Conservation (phyloP, 1,140 invertebrate species). For the Drosophila kepulauana region DNA sequence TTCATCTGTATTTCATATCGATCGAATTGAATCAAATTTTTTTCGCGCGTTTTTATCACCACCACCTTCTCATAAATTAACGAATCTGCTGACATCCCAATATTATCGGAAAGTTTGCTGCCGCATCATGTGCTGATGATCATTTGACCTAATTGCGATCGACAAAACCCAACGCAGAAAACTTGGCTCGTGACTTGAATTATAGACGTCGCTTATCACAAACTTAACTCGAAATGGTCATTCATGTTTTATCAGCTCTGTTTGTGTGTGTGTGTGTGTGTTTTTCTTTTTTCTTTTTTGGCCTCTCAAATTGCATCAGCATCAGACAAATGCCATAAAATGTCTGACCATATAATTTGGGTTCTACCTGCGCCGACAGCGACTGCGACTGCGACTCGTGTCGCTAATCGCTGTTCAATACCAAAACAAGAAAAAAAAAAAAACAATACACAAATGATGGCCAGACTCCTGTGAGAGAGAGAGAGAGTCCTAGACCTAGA, state of each 20-base stretch:
- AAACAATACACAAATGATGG: constrained; percentile 62
- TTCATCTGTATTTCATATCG: too few species aligned
- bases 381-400: constrained; percentile 39
- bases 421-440: too few species aligned
- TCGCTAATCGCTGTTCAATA: constrained; percentile 43
- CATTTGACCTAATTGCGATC: constrained; percentile 13
- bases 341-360: constrained; percentile 2
- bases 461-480: constrained; percentile 35
- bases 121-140: not conserved
- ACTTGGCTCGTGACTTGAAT: constrained; percentile 15
- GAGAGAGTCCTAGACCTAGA: not conserved
- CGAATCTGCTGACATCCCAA: too few species aligned
- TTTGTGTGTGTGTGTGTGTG: not conserved
- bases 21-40: too few species aligned
- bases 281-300: not conserved
- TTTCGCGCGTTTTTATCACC: too few species aligned
- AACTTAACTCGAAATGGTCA: constrained; percentile 5
- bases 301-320: constrained; percentile 41
- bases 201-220: constrained; percentile 12
- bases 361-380: constrained; percentile 44
- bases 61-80: too few species aligned
- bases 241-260: constrained; percentile 21
- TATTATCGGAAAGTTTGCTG: too few species aligned
- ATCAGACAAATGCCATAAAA: constrained; percentile 40
- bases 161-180: not conserved